These are phyloP conservation scores for Schizotus pectinicornis DNA, from an alignment of 2,888 invertebrate species.

Conservation along the genomic window DNA sequence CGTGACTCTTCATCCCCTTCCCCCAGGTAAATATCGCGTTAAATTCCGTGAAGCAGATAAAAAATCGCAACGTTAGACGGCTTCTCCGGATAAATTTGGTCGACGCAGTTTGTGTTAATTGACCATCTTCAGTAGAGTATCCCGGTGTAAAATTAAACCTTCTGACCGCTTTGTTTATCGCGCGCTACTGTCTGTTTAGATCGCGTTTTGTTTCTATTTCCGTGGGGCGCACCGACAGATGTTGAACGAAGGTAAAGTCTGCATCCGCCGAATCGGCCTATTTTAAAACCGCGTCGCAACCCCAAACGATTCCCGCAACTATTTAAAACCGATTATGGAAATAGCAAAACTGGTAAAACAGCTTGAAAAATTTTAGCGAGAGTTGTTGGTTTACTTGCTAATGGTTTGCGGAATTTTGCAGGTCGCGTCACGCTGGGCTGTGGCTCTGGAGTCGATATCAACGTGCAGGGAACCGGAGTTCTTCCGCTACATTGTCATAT, in stretches of 20 bases:
- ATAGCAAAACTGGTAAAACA: not conserved
- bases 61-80: not conserved
- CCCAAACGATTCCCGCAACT: not conserved
- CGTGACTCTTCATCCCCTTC: constrained; percentile 89
- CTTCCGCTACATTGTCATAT: constrained; percentile 86
- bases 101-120: constrained; percentile 2
- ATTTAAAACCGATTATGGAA: not conserved
- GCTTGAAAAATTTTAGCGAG: not conserved
- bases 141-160: constrained; percentile 2
- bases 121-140: not conserved
- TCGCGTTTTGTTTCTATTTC: constrained; percentile 33
- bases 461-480: constrained; percentile 85
- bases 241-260: constrained; percentile 19
- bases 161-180: constrained; percentile 9
- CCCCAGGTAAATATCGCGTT: constrained; percentile 73
- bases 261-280: constrained; percentile 23
- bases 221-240: constrained; percentile 21
- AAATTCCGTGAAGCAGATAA: not conserved
- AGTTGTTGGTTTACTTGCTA: not conserved
- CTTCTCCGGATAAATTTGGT: not conserved
- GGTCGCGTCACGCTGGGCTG: constrained; percentile 85
- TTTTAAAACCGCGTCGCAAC: constrained; percentile 21
- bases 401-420: constrained; percentile 62
- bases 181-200: constrained; percentile 5
- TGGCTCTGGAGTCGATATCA: constrained; percentile 80